Conservation (phyloP, 2,113 vertebrate species). For the Perca fluviatilis region DNA sequence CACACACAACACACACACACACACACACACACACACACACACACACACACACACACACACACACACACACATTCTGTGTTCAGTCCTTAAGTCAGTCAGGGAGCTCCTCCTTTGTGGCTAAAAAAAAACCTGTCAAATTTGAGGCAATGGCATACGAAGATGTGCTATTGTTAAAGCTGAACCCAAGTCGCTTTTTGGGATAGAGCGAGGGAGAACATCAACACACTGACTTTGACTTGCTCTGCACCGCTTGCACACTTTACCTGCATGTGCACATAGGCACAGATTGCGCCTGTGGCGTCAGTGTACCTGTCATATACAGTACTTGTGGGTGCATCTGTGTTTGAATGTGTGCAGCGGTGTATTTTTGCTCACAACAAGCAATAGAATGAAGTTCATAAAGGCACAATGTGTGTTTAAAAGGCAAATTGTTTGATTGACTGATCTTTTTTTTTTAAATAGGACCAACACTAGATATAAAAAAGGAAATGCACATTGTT, state of each 20-base stretch:
- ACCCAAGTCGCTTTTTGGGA: background rate
- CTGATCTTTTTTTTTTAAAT: background rate
- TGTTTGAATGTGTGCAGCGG: background rate
- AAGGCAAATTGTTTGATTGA: background rate
- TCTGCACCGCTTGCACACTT: background rate
- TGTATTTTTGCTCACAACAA: background rate
- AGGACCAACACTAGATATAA: too few species aligned
- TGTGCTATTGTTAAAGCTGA: constrained; percentile 23
- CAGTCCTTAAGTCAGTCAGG: constrained; percentile 1
- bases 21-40: background rate
- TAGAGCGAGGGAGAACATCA: constrained; percentile 4
- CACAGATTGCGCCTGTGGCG: background rate
- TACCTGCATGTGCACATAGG: background rate
- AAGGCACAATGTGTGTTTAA: background rate
- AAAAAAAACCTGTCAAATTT: constrained; percentile 1
- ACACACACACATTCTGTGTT: background rate
- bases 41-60: background rate
- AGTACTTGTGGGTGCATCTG: background rate
- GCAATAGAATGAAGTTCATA: background rate
- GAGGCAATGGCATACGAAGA: background rate
- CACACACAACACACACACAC: background rate
- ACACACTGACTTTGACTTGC: background rate
- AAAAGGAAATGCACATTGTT: background rate
- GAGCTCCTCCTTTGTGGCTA: constrained; percentile 14
- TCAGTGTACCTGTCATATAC: constrained; percentile 1